These are phyloP conservation scores for Mimachlamys varia DNA, from an alignment of 2,888 invertebrate species.

Conservation along the genomic window DNA sequence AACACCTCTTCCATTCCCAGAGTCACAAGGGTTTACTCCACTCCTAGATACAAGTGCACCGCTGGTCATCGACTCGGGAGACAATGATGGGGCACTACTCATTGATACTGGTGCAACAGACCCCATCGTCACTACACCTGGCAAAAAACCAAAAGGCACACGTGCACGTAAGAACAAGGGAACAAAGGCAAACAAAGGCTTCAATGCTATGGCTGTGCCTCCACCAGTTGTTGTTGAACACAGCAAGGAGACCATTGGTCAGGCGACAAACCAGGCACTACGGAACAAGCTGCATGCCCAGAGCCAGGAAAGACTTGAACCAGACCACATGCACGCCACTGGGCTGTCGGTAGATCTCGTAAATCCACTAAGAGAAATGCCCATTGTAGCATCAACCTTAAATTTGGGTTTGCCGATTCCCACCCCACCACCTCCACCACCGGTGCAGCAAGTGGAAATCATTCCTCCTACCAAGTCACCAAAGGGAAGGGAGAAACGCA, in stretches of 20 bases:
- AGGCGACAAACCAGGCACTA: background rate
- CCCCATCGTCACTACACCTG: background rate
- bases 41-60: conserved; percentile 41
- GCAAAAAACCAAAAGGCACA: background rate
- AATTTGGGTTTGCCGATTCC: background rate
- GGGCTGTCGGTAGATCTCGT: background rate
- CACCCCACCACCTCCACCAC: background rate
- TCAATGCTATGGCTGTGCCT: background rate
- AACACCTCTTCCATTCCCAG: background rate
- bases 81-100: conserved; percentile 53
- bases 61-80: conserved; percentile 52
- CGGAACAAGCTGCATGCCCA: conserved; percentile 5
- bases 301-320: background rate
- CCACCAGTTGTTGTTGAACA: background rate
- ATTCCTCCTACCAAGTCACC: background rate
- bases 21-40: background rate
- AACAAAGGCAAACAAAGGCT: background rate
- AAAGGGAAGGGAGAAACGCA: background rate
- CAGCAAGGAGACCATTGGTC: background rate
- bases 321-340: background rate
- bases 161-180: background rate
- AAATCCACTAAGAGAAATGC: background rate
- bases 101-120: conserved; percentile 38
- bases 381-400: background rate
- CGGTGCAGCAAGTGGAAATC: background rate